phyloP scores from a whole-genome alignment of 2,113 vertebrate genomes.

The Psilopsiagon aymara region DNA sequence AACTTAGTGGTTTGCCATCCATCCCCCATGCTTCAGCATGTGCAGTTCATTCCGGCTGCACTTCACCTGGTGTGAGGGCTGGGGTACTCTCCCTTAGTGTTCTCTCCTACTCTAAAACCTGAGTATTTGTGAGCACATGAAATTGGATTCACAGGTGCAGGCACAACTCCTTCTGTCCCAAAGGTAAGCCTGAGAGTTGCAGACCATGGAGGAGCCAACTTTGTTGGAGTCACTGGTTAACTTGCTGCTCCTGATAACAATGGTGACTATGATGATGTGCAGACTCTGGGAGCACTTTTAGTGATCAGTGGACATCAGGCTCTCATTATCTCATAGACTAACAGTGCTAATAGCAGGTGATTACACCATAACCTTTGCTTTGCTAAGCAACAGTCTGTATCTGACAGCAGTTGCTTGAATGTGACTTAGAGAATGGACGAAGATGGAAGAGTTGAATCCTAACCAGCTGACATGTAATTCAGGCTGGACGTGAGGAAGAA shows the following conservation, averaged over 20 bases:
- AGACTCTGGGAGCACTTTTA: background rate
- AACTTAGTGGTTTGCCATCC: background rate
- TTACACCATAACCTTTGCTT: background rate
- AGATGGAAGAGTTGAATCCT: background rate
- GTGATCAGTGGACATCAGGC: background rate
- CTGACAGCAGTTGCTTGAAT: background rate
- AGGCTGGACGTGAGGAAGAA: background rate
- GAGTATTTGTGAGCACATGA: background rate
- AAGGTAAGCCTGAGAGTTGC: background rate
- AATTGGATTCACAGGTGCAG: background rate
- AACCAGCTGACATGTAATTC: background rate
- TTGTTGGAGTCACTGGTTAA: no score
- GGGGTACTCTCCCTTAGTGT: background rate
- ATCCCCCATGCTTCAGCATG: background rate
- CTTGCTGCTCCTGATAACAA: background rate
- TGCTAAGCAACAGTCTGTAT: background rate
- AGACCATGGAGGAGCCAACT: fast-evolving
- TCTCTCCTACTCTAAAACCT: background rate
- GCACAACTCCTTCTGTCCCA: background rate
- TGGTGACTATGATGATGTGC: fast-evolving
- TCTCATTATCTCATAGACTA: background rate
- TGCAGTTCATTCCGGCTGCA: background rate
- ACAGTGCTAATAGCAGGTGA: background rate
- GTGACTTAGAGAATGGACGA: background rate
- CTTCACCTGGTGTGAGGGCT: background rate